Conservation (phyloP, 2,797 vertebrate genomes). For the Darevskia nairensis region DNA sequence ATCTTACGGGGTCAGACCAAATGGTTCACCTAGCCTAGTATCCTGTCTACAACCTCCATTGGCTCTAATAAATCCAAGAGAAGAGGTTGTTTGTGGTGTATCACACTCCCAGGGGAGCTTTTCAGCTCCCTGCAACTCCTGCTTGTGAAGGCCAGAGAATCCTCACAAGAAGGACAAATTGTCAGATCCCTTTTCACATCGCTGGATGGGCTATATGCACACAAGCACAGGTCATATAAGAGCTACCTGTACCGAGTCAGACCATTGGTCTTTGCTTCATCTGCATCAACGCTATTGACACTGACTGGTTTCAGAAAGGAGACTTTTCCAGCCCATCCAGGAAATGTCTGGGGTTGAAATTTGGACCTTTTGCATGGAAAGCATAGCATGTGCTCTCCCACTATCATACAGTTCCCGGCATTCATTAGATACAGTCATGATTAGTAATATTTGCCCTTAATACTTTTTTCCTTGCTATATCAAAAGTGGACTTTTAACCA, state of each 20-base stretch:
- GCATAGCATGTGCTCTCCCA: neutral
- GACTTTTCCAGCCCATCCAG: neutral
- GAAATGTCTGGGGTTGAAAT: neutral
- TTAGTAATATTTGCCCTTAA: neutral
- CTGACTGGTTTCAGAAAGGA: neutral
- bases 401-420: neutral
- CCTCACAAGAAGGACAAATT: neutral
- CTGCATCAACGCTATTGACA: neutral
- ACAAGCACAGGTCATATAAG: no score
- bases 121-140: neutral
- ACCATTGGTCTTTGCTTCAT: neutral
- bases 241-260: neutral
- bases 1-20: neutral
- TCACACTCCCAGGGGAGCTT: neutral
- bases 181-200: neutral
- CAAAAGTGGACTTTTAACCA: neutral
- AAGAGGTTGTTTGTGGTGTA: neutral
- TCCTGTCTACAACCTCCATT: neutral
- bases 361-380: neutral
- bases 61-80: neutral
- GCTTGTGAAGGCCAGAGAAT: neutral
- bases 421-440: neutral
- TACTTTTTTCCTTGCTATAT: neutral
- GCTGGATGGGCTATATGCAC: neutral
- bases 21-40: neutral